Evolutionary conservation across 2,797 vertebrate species (phyloP).

Genomic region (Myotis daubentonii): DNA sequence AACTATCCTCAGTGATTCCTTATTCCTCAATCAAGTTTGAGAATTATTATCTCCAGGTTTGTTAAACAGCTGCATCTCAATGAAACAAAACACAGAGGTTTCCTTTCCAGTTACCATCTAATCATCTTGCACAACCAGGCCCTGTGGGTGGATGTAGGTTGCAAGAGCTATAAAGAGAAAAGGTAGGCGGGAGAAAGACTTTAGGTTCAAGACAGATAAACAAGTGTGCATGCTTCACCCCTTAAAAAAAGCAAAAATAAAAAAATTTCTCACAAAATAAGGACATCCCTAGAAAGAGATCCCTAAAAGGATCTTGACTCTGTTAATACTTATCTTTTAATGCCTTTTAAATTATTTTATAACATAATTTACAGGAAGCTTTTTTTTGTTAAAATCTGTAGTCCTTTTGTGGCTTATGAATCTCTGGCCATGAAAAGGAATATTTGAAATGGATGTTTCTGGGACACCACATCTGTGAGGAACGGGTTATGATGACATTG

Average conservation of each 20-base stretch:
- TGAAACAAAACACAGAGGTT: not conserved
- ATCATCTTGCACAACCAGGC: not conserved
- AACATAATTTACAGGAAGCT: slow-evolving; percentile 54
- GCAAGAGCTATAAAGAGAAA: not conserved
- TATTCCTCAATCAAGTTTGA: not conserved
- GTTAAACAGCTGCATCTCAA: not conserved
- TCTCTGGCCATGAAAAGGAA: slow-evolving; percentile 47
- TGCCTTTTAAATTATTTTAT: slow-evolving; percentile 36
- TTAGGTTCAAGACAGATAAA: not conserved
- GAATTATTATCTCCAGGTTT: not conserved
- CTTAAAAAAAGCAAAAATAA: not conserved
- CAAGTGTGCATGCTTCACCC: not conserved
- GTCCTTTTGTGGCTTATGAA: slow-evolving; percentile 56
- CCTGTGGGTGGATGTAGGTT: not conserved
- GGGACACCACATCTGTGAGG: slow-evolving; percentile 46
- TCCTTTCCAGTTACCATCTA: not conserved
- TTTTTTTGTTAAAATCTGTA: slow-evolving; percentile 21
- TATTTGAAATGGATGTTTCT: slow-evolving; percentile 50
- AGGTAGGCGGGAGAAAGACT: not conserved
- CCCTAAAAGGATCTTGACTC: slow-evolving; percentile 39
- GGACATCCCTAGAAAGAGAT: slow-evolving; percentile 41
- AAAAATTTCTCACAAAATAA: slow-evolving; percentile 29
- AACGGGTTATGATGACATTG: slow-evolving; percentile 27
- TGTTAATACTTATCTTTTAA: slow-evolving; percentile 57
- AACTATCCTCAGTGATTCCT: not conserved